Conservation (phyloP, 64 coral and sea anemone genomes). For the Trachythela sp. region DNA sequence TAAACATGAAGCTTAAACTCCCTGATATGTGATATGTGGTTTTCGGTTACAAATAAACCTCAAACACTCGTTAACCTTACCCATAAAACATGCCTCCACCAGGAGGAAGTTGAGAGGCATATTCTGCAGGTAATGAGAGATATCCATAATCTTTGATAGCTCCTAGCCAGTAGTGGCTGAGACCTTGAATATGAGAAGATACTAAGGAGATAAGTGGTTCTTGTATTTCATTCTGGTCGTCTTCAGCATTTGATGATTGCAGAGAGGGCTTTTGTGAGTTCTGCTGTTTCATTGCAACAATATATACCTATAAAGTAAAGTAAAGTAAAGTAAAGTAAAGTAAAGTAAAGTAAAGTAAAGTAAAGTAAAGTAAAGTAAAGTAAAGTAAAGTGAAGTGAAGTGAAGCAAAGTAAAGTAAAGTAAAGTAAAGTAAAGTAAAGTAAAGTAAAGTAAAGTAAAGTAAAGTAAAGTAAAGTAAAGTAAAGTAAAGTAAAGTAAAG, state of each 20-base stretch:
- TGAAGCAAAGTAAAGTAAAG: neutral
- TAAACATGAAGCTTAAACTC: too few relatives aligned
- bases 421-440: neutral
- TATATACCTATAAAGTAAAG: slow-evolving; percentile 67
- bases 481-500: neutral
- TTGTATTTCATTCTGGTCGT: slow-evolving; percentile 68
- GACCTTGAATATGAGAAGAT: slow-evolving; percentile 69
- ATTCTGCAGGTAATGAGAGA: slow-evolving; percentile 74
- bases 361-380: neutral
- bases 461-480: neutral
- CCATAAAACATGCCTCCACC: slow-evolving; percentile 95
- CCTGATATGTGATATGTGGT: too few relatives aligned
- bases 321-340: too few relatives aligned
- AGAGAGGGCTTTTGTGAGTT: slow-evolving; percentile 29
- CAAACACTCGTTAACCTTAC: slow-evolving; percentile 29
- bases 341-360: neutral
- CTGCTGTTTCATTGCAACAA: slow-evolving; percentile 93
- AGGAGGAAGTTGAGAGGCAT: slow-evolving; percentile 70
- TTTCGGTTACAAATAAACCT: too few relatives aligned
- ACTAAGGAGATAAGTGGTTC: slow-evolving; percentile 73
- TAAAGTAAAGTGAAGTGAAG: neutral
- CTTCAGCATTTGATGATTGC: slow-evolving; percentile 38
- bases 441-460: neutral
- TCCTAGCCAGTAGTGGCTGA: slow-evolving; percentile 95
- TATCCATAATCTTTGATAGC: slow-evolving; percentile 84